Conservation (phyloP, 2,888 invertebrate species). For the Drosophila mulleri region DNA sequence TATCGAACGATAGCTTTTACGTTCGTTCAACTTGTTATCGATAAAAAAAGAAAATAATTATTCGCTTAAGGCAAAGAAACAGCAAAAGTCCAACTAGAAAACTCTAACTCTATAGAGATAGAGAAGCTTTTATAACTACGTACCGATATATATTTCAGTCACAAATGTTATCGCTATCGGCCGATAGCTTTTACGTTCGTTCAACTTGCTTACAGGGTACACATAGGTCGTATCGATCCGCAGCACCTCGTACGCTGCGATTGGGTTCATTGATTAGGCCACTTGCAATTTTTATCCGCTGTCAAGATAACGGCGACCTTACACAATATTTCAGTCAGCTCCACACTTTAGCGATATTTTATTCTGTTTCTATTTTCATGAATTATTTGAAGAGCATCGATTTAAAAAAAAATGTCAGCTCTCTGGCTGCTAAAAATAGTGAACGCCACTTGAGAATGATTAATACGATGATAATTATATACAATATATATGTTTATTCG, state of each 20-base stretch:
- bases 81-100: background rate
- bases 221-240: background rate
- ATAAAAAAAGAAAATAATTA: too few relatives aligned
- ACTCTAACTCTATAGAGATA: background rate
- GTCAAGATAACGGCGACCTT: conserved; percentile 74
- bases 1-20: background rate
- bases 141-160: background rate
- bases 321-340: conserved; percentile 65
- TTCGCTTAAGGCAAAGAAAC: too few relatives aligned
- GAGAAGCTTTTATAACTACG: background rate
- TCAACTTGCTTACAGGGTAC: background rate
- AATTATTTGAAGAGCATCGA: conserved; percentile 69
- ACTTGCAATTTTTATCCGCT: conserved; percentile 62
- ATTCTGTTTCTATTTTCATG: conserved; percentile 26
- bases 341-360: conserved; percentile 11
- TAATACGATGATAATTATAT: conserved; percentile 57
- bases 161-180: background rate
- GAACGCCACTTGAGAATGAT: conserved; percentile 70
- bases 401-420: conserved; percentile 67
- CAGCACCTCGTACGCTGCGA: background rate
- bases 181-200: background rate
- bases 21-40: background rate
- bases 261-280: conserved; percentile 42
- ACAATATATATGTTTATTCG: background rate
- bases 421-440: conserved; percentile 48